Evolutionary conservation across 2,113 vertebrate genomes (phyloP).

Genomic region (Aspiorhynchus laticeps): DNA sequence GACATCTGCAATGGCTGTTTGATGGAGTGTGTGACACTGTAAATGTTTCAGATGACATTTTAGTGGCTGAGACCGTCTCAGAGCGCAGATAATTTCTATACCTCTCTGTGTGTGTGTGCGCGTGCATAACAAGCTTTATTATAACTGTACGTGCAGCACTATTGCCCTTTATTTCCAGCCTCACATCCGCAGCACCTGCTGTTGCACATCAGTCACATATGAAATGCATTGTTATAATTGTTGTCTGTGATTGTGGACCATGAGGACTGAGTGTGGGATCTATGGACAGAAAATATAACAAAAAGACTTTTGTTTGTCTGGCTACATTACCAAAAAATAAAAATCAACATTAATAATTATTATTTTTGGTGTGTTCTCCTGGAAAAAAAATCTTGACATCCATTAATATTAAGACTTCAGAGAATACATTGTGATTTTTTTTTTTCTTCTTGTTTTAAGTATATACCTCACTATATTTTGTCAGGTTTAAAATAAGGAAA

Average conservation of each 20-base stretch:
- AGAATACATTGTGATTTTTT: no score
- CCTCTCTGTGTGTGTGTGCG: background rate
- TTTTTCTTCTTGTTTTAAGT: no score
- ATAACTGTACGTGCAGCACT: slow-evolving; percentile 8
- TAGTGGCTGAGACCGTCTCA: background rate
- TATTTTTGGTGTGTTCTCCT: no score
- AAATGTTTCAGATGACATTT: slow-evolving; percentile 35
- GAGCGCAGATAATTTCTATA: slow-evolving; percentile 28
- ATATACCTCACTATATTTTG: no score
- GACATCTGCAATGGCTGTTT: slow-evolving; percentile 8
- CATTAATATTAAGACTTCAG: no score
- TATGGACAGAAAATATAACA: background rate
- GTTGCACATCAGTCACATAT: background rate
- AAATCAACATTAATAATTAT: no score
- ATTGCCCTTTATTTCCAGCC: slow-evolving; percentile 31
- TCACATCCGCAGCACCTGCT: slow-evolving; percentile 32
- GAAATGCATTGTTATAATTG: background rate
- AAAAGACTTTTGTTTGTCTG: no score
- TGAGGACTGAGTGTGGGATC: background rate
- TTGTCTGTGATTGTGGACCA: slow-evolving; percentile 14
- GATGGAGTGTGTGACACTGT: slow-evolving; percentile 25
- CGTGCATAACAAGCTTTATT: slow-evolving; percentile 4
- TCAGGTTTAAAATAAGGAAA: no score
- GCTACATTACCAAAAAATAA: no score
- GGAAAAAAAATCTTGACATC: no score